Evolutionary conservation across 2,797 vertebrate species (phyloP), one percentile per base, ranked within the genome.

Genomic region (Enoplosus armatus): DNA sequence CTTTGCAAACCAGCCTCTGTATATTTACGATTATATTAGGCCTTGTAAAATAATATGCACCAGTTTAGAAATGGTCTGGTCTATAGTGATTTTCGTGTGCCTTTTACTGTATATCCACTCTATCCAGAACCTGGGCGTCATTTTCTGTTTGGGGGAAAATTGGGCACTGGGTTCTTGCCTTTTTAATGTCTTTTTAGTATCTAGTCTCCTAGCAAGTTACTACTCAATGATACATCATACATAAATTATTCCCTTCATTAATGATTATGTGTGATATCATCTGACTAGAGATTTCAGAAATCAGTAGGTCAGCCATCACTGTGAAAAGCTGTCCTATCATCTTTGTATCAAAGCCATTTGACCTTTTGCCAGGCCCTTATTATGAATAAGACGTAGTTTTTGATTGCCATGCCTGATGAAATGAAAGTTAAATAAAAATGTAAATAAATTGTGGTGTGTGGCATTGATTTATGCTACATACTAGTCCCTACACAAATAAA

Each of bases 221-320:
- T 31, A 39, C 60, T 71, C 64, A 70, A 31, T 41, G 64, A 51
- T 35, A 70, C 48, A 43, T 70, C 54, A 74, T 67, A 47, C 27
- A 82, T 68, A 58, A 80, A 75, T 74, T 29, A 75, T 55, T 45
- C 8, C 26, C 51, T 29, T 65, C 55, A 71, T 74, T 59, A 77
- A 64, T 71, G 39, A 79, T 59, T 54, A 53, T 62, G 43, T 72
- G 54, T 60, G 71, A 76, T 72, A 69, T 59, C 54, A 18, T 53
- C 37, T 53, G 48, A 70, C 53, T 41, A 43, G 26, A 72, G 10
- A 41, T 31, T 75, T 64, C 27, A 64, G 61, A 67, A 69, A 75
- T 64, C 35, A 64, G 53, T 55, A 45, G 24, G 62, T 78, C 67
- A 69, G 43, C 14, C 31, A 58, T 69, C 10, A 24, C 33, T 60